Percentiles rank a stretch among this genome's conserved stretches.
These are phyloP conservation scores for Platanista minor DNA, from an alignment of 2,113 vertebrate genomes.

Conservation along the genomic window DNA sequence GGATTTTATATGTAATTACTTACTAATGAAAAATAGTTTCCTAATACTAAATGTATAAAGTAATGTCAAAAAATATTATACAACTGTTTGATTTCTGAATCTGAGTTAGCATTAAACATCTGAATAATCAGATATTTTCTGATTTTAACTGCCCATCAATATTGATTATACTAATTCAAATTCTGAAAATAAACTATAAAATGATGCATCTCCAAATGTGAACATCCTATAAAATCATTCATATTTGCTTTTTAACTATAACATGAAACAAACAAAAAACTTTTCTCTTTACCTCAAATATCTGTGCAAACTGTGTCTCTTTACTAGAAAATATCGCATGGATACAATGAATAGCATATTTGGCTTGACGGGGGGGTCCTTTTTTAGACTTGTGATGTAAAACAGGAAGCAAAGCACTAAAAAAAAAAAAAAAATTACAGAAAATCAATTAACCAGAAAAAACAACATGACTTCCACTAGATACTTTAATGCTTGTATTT, in stretches of 20 bases:
- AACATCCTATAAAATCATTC: neutral
- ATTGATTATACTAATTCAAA: neutral
- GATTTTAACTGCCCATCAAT: neutral
- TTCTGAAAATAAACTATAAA: conserved; percentile 13
- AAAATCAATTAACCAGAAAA: conserved; percentile 32
- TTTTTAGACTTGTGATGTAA: conserved; percentile 98
- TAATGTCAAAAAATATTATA: neutral
- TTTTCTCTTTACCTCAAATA: conserved; percentile 92
- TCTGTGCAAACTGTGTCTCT: conserved; percentile 98
- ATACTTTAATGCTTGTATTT: neutral
- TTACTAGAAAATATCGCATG: conserved; percentile 98
- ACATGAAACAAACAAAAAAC: neutral
- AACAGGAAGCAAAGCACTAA: conserved; percentile 94
- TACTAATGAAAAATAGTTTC: neutral
- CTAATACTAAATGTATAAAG: neutral
- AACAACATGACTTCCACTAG: neutral
- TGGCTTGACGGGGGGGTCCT: conserved; percentile 95
- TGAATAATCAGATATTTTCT: neutral
- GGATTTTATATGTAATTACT: conserved; percentile 11
- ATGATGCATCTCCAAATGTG: neutral
- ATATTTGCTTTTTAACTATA: neutral
- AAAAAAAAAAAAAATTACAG: conserved; percentile 55
- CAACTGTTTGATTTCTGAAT: conserved; percentile 21
- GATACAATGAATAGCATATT: conserved; percentile 98
- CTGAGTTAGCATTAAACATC: neutral